Percentiles rank a stretch among this genome's conserved stretches.
Evolutionary conservation across 2,113 vertebrate genomes (phyloP).

Genomic region (Ammospiza caudacuta): DNA sequence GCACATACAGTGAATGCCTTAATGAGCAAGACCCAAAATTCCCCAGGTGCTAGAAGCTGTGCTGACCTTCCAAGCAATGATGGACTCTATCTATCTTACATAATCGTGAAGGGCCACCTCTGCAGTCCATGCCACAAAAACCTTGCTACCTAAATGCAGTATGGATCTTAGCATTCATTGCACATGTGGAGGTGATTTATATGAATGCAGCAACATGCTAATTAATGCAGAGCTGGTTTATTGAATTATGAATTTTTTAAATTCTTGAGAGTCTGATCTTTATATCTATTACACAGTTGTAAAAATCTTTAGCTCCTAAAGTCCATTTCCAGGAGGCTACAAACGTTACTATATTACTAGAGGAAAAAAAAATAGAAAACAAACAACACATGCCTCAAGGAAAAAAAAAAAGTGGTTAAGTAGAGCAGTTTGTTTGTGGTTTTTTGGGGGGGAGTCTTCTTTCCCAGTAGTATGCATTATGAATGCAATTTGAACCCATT

Average conservation of each 20-base stretch:
- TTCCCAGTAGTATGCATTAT: neutral
- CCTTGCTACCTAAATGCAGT: neutral
- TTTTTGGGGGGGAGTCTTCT: neutral
- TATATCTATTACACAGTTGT: neutral
- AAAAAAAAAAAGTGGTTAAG: neutral
- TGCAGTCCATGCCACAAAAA: neutral
- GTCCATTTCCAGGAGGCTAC: neutral
- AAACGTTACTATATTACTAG: neutral
- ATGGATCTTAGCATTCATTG: neutral
- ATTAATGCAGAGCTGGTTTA: neutral
- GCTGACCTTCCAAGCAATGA: neutral
- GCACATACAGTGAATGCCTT: neutral
- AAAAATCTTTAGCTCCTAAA: neutral
- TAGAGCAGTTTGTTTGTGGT: neutral
- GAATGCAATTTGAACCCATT: neutral
- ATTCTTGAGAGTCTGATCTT: neutral
- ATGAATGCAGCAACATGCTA: neutral
- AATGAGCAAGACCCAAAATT: neutral
- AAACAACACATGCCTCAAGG: neutral
- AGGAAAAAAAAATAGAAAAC: neutral
- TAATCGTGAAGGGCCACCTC: neutral
- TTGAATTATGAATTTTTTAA: neutral
- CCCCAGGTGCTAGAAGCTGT: neutral
- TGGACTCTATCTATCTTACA: neutral
- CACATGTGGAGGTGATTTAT: neutral